Percentiles rank a stretch among this genome's conserved stretches.
Evolutionary conservation across 2,113 vertebrate genomes (phyloP).

Genomic region (Equus przewalskii): DNA sequence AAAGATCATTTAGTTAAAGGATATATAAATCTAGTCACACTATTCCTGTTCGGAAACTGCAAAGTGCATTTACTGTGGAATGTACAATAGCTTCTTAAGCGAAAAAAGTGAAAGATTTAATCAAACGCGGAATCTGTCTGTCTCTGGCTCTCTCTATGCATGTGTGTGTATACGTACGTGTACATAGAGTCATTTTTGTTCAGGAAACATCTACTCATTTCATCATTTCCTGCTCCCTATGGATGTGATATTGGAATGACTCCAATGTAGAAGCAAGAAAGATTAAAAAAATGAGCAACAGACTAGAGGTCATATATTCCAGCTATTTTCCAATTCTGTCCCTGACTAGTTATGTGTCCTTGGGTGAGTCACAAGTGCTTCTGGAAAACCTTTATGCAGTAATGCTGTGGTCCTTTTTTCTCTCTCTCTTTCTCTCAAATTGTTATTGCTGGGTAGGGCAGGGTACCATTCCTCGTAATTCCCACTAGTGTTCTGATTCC

Average conservation of each 20-base stretch:
- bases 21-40: neutral
- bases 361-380: neutral
- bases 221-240: neutral
- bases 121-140: neutral
- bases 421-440: neutral
- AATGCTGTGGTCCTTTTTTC: neutral
- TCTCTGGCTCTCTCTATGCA: neutral
- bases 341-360: neutral
- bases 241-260: neutral
- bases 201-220: neutral
- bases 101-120: neutral
- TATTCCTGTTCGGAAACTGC: neutral
- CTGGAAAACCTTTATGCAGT: neutral
- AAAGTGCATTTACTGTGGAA: neutral
- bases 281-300: neutral
- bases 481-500: neutral
- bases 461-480: neutral
- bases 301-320: neutral
- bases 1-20: neutral
- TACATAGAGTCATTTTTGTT: neutral
- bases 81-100: neutral
- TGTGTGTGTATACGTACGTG: neutral
- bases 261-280: neutral
- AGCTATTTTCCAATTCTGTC: neutral
- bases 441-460: neutral